phyloP scores from a whole-genome alignment of 2,888 invertebrate genomes.

The Athalia cordata region DNA sequence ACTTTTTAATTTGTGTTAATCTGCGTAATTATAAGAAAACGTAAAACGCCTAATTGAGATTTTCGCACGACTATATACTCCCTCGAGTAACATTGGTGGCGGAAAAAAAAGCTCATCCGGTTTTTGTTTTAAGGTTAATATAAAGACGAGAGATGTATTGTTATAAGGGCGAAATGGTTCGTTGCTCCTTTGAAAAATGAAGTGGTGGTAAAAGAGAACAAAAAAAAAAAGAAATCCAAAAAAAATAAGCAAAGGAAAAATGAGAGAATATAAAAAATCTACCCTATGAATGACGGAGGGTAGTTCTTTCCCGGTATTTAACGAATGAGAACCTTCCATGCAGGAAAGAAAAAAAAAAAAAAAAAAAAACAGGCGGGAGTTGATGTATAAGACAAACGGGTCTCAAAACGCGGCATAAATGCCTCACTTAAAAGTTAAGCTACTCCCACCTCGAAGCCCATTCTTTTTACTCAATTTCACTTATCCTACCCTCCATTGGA shows the following conservation, averaged over 20 bases:
- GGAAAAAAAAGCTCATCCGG: not conserved
- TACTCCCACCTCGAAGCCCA: slow-evolving; percentile 29
- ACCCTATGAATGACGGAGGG: slow-evolving; percentile 13
- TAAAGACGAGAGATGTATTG: slow-evolving; percentile 14
- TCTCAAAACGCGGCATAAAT: slow-evolving; percentile 32
- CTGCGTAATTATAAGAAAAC: not conserved
- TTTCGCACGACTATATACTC: not conserved
- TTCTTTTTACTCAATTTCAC: slow-evolving; percentile 37
- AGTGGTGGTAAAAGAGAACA: not conserved
- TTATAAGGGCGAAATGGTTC: not conserved
- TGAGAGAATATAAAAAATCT: not conserved
- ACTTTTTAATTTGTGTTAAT: not conserved
- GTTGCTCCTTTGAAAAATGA: not conserved
- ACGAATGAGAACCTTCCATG: not conserved
- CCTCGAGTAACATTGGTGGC: not conserved
- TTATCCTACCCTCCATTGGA: slow-evolving; percentile 54
- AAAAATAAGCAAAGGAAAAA: not conserved
- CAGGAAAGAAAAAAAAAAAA: not conserved
- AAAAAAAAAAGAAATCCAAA: not conserved
- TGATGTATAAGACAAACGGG: slow-evolving; percentile 16
- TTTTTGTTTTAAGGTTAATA: slow-evolving; percentile 15
- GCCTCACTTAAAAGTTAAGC: slow-evolving; percentile 33
- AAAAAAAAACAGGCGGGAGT: slow-evolving; percentile 12
- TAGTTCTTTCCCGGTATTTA: slow-evolving; percentile 2
- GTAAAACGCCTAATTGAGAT: not conserved